Evolutionary conservation across 2,797 vertebrate species (phyloP).

Genomic region (Lacerta agilis): DNA sequence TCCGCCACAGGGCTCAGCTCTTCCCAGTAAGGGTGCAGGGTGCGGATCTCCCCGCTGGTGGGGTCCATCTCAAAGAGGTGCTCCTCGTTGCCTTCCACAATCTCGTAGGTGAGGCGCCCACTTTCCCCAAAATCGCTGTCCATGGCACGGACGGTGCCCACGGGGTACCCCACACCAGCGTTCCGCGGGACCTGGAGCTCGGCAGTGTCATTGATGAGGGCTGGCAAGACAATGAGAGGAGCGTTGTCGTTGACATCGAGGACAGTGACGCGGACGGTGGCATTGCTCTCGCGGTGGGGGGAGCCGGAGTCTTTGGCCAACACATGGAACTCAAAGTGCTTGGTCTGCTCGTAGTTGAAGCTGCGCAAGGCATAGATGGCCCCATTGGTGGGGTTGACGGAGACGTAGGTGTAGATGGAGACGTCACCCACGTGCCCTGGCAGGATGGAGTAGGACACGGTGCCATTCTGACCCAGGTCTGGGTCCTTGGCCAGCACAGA

Average conservation of each 20-base stretch:
- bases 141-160: conserved; percentile 93
- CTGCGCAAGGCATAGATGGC: conserved; percentile 97
- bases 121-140: conserved; percentile 98
- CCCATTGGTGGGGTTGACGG: conserved; percentile 96
- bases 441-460: conserved; percentile 95
- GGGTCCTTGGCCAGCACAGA: conserved; percentile 96
- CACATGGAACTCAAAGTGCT: conserved; percentile 97
- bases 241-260: conserved; percentile 97
- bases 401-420: conserved; percentile 97
- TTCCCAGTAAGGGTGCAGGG: conserved; percentile 94
- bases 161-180: conserved; percentile 94
- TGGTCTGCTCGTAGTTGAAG: conserved; percentile 98
- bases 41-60: conserved; percentile 93
- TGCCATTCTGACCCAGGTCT: conserved; percentile 96
- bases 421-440: conserved; percentile 96
- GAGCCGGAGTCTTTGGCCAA: conserved; percentile 95
- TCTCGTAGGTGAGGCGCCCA: conserved; percentile 96
- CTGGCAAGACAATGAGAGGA: conserved; percentile 92
- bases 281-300: conserved; percentile 95
- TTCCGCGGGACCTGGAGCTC: conserved; percentile 97
- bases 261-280: conserved; percentile 93
- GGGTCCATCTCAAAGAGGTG: conserved; percentile 97
- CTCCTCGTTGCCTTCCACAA: conserved; percentile 96
- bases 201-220: conserved; percentile 95
- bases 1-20: conserved; percentile 92